phyloP scores from a whole-genome alignment of 2,113 vertebrate genomes.

The Sorex araneus region DNA sequence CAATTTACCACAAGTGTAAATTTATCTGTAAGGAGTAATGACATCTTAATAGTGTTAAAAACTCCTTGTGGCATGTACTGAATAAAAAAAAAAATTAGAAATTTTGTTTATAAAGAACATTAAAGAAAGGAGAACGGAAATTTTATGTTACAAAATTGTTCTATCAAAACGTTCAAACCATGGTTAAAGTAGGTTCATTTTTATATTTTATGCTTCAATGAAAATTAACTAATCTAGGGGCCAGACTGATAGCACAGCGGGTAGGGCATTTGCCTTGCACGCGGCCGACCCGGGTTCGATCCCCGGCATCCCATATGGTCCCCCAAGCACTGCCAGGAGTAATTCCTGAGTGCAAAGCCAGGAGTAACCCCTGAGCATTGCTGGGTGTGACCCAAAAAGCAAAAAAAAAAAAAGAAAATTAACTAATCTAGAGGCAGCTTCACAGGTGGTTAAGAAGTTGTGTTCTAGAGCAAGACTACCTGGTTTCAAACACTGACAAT shows the following conservation, averaged over 20 bases:
- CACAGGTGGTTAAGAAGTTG: slow-evolving; percentile 19
- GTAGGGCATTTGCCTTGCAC: too few relatives aligned
- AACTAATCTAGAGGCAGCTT: background rate
- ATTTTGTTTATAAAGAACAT: slow-evolving; percentile 35
- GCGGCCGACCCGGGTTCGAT: too few relatives aligned
- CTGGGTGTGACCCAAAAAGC: too few relatives aligned
- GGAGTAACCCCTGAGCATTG: too few relatives aligned
- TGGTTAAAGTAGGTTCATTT: slow-evolving; percentile 26
- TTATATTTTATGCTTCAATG: slow-evolving; percentile 1
- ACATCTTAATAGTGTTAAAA: slow-evolving; percentile 51
- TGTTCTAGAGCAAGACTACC: background rate
- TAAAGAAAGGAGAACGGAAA: slow-evolving; percentile 37
- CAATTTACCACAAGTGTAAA: slow-evolving; percentile 34
- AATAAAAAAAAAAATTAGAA: slow-evolving; percentile 28
- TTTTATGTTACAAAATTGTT: slow-evolving; percentile 63
- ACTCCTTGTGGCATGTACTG: background rate
- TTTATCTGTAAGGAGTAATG: slow-evolving; percentile 47
- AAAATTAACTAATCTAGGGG: too few relatives aligned
- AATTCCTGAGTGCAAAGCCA: too few relatives aligned
- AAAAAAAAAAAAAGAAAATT: too few relatives aligned
- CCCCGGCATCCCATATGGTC: too few relatives aligned
- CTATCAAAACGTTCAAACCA: background rate
- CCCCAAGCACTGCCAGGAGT: too few relatives aligned
- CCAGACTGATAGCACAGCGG: too few relatives aligned
- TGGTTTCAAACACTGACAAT: slow-evolving; percentile 28